Evolutionary conservation across 1,140 invertebrate genomes (phyloP).

Genomic region (Sarcophaga bullata): DNA sequence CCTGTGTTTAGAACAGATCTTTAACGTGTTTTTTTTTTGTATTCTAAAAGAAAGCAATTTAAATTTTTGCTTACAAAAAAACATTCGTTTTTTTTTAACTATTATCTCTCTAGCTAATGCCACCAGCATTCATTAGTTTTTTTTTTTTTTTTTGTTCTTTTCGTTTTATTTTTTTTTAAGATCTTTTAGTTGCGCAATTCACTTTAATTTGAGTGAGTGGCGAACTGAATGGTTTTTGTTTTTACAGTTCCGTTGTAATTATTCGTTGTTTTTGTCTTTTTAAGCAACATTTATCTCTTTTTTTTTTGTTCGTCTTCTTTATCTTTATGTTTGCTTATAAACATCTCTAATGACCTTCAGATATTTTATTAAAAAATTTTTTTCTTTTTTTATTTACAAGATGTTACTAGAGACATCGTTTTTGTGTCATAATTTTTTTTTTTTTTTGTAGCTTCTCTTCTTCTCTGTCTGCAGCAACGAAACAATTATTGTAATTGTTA

Average conservation of each 20-base stretch:
- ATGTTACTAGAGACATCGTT: not conserved
- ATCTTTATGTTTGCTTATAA: not conserved
- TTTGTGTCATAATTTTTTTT: too few relatives aligned
- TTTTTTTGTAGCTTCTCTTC: not conserved
- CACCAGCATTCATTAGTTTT: too few relatives aligned
- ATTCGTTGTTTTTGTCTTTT: not conserved
- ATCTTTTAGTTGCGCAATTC: not conserved
- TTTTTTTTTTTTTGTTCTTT: not conserved
- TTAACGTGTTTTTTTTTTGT: not conserved
- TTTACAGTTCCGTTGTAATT: conserved; percentile 2
- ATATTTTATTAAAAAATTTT: conserved; percentile 19
- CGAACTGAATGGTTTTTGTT: not conserved
- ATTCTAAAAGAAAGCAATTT: not conserved
- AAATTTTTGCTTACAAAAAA: too few relatives aligned
- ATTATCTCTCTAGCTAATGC: too few relatives aligned
- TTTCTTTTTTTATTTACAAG: conserved; percentile 9
- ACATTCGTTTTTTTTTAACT: too few relatives aligned
- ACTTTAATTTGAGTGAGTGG: too few relatives aligned
- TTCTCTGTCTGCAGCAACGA: not conserved
- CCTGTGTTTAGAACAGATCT: conserved; percentile 3
- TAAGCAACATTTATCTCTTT: not conserved
- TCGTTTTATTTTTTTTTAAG: not conserved
- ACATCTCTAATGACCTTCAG: conserved; percentile 1
- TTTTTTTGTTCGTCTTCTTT: not conserved
- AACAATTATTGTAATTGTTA: conserved; percentile 10